phyloP scores from a whole-genome alignment of 2,888 invertebrate genomes.

The Leptinotarsa rubiginosa region DNA sequence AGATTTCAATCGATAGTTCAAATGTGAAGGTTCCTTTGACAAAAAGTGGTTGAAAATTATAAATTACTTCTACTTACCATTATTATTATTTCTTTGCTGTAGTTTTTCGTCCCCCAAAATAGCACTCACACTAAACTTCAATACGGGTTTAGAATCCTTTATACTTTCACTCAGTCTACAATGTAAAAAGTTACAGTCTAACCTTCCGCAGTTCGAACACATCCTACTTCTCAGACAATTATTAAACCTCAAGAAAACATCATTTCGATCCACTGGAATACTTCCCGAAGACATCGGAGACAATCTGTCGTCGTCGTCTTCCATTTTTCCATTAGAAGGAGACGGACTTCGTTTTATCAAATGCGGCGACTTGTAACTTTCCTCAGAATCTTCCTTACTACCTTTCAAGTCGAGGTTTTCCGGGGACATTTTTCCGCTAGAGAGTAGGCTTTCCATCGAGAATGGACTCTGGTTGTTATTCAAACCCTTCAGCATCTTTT shows the following conservation, averaged over 20 bases:
- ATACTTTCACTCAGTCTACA: conserved; percentile 60
- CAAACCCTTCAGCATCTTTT: conserved; percentile 63
- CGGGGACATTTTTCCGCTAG: conserved; percentile 62
- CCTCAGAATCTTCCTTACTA: conserved; percentile 45
- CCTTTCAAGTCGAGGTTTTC: conserved; percentile 50
- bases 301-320: conserved; percentile 56
- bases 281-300: conserved; percentile 52
- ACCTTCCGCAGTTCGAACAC: conserved; percentile 71
- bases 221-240: conserved; percentile 63
- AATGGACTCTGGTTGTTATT: conserved; percentile 63
- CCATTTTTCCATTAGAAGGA: conserved; percentile 52
- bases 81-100: conserved; percentile 48
- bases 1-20: no score
- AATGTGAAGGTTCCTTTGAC: no score
- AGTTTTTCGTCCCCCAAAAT: conserved; percentile 78
- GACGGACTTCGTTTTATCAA: conserved; percentile 44
- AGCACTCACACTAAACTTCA: conserved; percentile 94
- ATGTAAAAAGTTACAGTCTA: conserved; percentile 69
- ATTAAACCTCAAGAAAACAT: conserved; percentile 61
- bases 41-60: no score
- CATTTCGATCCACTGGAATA: conserved; percentile 52
- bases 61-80: conserved; percentile 39
- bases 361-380: conserved; percentile 45
- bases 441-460: conserved; percentile 64
- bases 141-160: conserved; percentile 75